Conservation (phyloP, 2,113 vertebrate species). For the Ailurus styani region DNA sequence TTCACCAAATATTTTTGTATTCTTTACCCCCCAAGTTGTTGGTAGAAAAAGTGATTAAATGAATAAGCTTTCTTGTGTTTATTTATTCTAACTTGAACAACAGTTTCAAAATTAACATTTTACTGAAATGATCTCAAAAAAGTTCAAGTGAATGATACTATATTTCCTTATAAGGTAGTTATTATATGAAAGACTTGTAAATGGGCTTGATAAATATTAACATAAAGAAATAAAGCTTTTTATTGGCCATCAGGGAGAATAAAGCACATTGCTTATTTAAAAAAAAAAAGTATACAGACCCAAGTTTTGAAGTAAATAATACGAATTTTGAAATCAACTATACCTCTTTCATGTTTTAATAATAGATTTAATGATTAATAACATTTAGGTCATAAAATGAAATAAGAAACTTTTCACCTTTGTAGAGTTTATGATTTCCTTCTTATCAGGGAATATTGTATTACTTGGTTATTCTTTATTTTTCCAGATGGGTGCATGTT, state of each 20-base stretch:
- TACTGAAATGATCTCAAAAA: background rate
- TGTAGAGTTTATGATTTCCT: background rate
- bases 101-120: constrained; percentile 8
- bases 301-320: background rate
- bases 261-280: background rate
- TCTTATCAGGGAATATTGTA: background rate
- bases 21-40: background rate
- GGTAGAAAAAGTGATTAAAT: background rate
- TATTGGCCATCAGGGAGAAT: background rate
- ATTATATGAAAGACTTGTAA: constrained; percentile 28
- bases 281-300: background rate
- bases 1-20: background rate
- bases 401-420: background rate
- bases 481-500: constrained; percentile 97
- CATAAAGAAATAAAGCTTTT: background rate
- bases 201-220: constrained; percentile 6
- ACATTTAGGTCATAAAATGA: constrained; percentile 26
- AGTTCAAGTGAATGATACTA: background rate
- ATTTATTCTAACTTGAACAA: background rate
- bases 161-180: background rate
- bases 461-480: constrained; percentile 31
- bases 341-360: background rate
- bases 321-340: background rate
- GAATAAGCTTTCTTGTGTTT: background rate
- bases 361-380: background rate